Evolutionary conservation across 1,140 invertebrate species (phyloP).

Genomic region (Eumeta japonica): DNA sequence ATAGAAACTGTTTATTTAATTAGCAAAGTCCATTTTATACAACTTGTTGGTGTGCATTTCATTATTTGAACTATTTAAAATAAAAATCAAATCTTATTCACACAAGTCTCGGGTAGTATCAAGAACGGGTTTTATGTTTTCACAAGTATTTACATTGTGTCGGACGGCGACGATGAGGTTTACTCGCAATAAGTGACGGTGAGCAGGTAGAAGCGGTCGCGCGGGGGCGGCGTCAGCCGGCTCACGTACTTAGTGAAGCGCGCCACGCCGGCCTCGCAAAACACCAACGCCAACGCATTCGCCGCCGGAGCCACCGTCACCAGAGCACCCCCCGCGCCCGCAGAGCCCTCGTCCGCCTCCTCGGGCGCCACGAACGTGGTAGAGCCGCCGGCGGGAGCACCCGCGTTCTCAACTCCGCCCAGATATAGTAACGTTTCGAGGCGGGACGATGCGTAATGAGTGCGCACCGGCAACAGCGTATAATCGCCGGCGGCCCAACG

Average conservation of each 20-base stretch:
- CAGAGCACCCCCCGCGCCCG: constrained; percentile 23
- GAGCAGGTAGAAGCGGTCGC: constrained; percentile 55
- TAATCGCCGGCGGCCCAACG: constrained; percentile 67
- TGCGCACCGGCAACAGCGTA: constrained; percentile 54
- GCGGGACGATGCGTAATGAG: constrained; percentile 50
- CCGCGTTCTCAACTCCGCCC: constrained; percentile 40
- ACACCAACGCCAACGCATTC: constrained; percentile 70
- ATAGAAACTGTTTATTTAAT: too few species aligned
- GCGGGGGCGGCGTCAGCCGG: constrained; percentile 39
- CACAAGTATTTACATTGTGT: too few species aligned
- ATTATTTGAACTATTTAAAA: too few species aligned
- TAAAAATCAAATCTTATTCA: too few species aligned
- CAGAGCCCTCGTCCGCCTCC: constrained; percentile 33
- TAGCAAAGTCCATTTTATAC: too few species aligned
- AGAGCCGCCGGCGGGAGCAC: constrained; percentile 38
- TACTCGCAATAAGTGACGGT: constrained; percentile 59
- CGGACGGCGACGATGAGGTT: too few species aligned
- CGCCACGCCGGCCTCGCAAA: constrained; percentile 61
- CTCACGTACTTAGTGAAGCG: constrained; percentile 67
- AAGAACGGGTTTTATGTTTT: too few species aligned
- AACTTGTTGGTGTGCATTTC: too few species aligned
- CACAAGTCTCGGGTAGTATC: too few species aligned
- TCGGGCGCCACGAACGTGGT: constrained; percentile 58
- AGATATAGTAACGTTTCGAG: constrained; percentile 61
- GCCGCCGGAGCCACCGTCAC: constrained; percentile 59